Conservation (phyloP, 2,797 vertebrate genomes). For the Falco peregrinus region DNA sequence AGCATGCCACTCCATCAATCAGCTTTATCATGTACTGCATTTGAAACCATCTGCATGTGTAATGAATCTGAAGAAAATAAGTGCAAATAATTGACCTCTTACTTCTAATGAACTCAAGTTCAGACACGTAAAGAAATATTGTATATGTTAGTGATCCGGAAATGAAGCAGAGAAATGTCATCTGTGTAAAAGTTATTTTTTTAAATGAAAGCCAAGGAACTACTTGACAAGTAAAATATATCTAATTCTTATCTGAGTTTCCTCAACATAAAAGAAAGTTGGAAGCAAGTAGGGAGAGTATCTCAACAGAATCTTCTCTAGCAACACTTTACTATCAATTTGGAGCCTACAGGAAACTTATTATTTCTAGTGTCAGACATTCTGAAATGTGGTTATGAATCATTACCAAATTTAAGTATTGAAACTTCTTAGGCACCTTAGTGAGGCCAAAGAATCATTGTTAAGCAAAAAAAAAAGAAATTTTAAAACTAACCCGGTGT, state of each 20-base stretch:
- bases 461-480: slow-evolving; percentile 1
- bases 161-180: background rate
- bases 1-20: slow-evolving; percentile 53
- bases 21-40: slow-evolving; percentile 36
- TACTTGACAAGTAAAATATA: slow-evolving; percentile 9
- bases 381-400: background rate
- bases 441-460: background rate
- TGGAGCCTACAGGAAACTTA: background rate
- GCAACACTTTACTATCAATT: slow-evolving; percentile 20
- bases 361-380: background rate
- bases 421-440: background rate
- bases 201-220: background rate
- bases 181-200: background rate
- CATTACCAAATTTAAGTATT: background rate
- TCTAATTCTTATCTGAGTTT: background rate
- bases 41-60: slow-evolving; percentile 27
- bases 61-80: slow-evolving; percentile 43
- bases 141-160: background rate
- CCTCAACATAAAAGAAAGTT: slow-evolving; percentile 9
- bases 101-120: background rate
- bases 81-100: background rate
- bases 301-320: slow-evolving; percentile 32
- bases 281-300: background rate
- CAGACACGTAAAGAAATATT: background rate
- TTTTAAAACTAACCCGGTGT: background rate